phyloP scores from a whole-genome alignment of 92 coral and sea anemone genomes.

The Meandrina meandrites region DNA sequence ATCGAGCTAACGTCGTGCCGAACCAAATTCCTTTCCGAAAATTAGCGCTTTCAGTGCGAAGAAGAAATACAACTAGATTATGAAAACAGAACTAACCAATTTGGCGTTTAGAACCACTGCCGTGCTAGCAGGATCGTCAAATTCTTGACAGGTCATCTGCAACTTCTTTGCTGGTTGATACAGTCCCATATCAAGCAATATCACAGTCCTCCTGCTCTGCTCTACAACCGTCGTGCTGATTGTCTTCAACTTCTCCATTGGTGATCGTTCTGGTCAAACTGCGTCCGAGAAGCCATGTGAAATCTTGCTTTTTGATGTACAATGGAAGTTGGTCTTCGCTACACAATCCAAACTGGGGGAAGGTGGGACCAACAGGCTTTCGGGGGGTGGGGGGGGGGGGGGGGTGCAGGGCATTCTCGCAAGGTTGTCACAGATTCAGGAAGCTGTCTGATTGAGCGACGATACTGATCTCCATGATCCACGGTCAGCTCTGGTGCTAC shows the following conservation, averaged over 20 bases:
- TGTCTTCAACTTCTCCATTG: slow-evolving; percentile 23
- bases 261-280: slow-evolving; percentile 46
- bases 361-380: slow-evolving; percentile 54
- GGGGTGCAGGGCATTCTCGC: slow-evolving; percentile 67
- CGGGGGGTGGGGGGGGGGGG: no score
- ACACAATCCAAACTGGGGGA: slow-evolving; percentile 37
- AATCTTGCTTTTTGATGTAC: slow-evolving; percentile 42
- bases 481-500: slow-evolving; percentile 32
- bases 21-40: no score
- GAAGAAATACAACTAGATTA: no score
- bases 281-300: slow-evolving; percentile 57
- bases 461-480: slow-evolving; percentile 16
- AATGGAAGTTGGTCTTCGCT: slow-evolving; percentile 51
- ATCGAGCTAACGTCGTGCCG: no score
- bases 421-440: slow-evolving; percentile 47
- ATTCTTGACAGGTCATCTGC: slow-evolving; percentile 52
- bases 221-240: slow-evolving; percentile 56
- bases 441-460: slow-evolving; percentile 56
- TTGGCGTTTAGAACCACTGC: no score
- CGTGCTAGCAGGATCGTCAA: slow-evolving; percentile 35
- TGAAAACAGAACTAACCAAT: no score
- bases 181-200: slow-evolving; percentile 57
- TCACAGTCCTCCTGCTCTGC: slow-evolving; percentile 57
- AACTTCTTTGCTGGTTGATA: slow-evolving; percentile 56
- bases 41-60: no score